phyloP scores from a whole-genome alignment of 92 coral and sea anemone species.

The Diadumene lineata region DNA sequence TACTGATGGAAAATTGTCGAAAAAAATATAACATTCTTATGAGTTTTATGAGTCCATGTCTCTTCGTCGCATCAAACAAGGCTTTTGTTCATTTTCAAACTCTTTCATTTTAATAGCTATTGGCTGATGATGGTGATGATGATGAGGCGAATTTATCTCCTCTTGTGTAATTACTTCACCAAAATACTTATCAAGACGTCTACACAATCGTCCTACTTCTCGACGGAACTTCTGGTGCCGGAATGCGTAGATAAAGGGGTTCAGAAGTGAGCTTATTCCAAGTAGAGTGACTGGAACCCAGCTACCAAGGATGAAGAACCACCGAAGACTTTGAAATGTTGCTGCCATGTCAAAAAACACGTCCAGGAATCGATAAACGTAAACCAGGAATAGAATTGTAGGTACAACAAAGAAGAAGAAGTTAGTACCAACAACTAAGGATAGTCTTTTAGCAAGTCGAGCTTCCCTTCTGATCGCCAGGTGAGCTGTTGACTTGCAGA shows the following conservation, averaged over 20 bases:
- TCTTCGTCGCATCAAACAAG: background rate
- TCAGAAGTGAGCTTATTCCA: constrained; percentile 50
- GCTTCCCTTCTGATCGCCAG: constrained; percentile 71
- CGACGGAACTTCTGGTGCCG: constrained; percentile 57
- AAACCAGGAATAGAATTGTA: constrained; percentile 52
- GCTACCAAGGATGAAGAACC: constrained; percentile 56
- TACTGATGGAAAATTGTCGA: no score
- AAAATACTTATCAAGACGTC: constrained; percentile 31
- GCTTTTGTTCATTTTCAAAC: background rate
- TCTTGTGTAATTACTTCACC: constrained; percentile 28
- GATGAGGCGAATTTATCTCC: constrained; percentile 17
- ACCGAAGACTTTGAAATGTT: constrained; percentile 44
- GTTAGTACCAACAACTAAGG: constrained; percentile 59
- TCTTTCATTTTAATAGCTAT: background rate
- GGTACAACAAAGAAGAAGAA: constrained; percentile 60
- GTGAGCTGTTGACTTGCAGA: constrained; percentile 45
- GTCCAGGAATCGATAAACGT: constrained; percentile 55
- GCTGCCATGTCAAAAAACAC: constrained; percentile 34
- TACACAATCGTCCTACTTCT: constrained; percentile 32
- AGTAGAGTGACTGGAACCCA: constrained; percentile 71
- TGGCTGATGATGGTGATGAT: constrained; percentile 1
- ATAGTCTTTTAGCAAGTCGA: constrained; percentile 58
- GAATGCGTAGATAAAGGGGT: constrained; percentile 66
- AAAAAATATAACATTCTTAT: no score
- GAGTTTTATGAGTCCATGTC: constrained; percentile 2